A percentile compares a stretch with the other conserved stretches of the same genome.
Evolutionary conservation across 2,888 invertebrate genomes (phyloP).

Genomic region (Spatulosminthurus flaviceps): DNA sequence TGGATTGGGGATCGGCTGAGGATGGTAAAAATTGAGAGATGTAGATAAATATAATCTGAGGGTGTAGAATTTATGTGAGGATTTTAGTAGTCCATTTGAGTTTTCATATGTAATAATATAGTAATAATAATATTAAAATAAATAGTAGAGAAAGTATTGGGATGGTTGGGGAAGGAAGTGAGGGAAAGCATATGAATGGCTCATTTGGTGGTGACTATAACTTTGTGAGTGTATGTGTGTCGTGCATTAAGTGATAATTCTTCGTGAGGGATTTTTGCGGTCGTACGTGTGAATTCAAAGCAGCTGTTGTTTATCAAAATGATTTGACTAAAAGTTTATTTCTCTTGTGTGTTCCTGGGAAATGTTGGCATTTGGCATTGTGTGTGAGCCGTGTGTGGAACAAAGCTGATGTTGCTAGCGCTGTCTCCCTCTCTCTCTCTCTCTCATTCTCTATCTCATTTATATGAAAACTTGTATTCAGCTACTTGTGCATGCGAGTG

Average conservation of each 20-base stretch:
- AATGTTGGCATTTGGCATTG: neutral
- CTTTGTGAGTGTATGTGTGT: neutral
- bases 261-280: conserved; percentile 19
- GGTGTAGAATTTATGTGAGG: neutral
- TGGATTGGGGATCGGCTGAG: no score
- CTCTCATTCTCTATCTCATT: no score
- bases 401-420: neutral
- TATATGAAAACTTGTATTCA: no score
- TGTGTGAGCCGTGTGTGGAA: neutral
- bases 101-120: no score
- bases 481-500: no score
- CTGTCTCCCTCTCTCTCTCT: no score
- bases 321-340: conserved; percentile 29
- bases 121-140: no score
- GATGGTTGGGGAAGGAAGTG: no score
- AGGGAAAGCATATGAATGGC: neutral
- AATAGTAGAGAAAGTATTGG: no score
- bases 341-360: conserved; percentile 11
- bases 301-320: conserved; percentile 40
- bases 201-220: no score
- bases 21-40: neutral
- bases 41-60: no score
- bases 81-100: neutral
- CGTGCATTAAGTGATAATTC: conserved; percentile 19
- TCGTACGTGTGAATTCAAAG: conserved; percentile 32